Evolutionary conservation across 2,797 vertebrate genomes (phyloP).

Genomic region (Eremophila alpestris): DNA sequence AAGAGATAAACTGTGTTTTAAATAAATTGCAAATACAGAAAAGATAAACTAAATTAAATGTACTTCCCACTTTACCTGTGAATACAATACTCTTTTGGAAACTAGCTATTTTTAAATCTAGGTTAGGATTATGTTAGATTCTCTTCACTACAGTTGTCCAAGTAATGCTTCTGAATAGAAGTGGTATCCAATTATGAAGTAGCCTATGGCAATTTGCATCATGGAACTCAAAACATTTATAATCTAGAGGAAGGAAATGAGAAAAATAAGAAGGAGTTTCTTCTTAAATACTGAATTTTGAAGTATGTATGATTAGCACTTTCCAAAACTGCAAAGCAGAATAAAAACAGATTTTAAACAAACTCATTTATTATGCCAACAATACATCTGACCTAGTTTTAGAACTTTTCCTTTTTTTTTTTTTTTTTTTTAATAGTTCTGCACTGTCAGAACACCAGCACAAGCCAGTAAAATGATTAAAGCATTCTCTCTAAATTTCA

Average conservation of each 20-base stretch:
- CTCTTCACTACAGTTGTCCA: background rate
- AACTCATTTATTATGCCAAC: conserved; percentile 39
- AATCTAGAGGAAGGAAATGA: background rate
- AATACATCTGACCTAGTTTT: conserved; percentile 35
- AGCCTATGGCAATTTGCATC: background rate
- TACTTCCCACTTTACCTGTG: background rate
- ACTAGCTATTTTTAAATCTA: background rate
- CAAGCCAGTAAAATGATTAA: conserved; percentile 57
- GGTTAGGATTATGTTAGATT: background rate
- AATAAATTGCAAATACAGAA: background rate
- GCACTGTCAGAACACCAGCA: background rate
- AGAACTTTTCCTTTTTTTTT: background rate
- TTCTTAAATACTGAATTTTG: background rate
- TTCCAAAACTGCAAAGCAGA: background rate
- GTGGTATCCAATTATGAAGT: background rate
- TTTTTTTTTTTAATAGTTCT: conserved; percentile 1
- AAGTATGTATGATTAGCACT: background rate
- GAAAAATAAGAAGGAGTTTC: background rate
- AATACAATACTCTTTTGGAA: background rate
- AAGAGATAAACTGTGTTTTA: background rate
- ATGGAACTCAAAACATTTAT: background rate
- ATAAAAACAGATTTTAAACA: background rate
- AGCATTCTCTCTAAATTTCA: conserved; percentile 24
- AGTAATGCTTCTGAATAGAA: background rate
- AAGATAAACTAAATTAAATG: background rate